A percentile compares a stretch with the other conserved stretches of the same genome.
These are phyloP conservation scores for Malurus melanocephalus DNA, from an alignment of 2,113 vertebrate species.

Conservation along the genomic window DNA sequence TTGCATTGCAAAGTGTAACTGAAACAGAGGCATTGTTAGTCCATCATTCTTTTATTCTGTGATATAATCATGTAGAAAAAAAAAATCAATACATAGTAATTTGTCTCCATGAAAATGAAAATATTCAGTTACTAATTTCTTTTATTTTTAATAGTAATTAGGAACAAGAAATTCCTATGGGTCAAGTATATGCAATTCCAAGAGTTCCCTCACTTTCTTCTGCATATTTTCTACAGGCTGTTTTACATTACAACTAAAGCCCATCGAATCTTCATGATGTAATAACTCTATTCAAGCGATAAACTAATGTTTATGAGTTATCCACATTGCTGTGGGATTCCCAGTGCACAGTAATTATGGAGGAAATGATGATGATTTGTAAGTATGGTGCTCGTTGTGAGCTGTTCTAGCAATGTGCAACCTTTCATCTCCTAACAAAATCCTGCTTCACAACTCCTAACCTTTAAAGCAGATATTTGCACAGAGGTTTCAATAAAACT, in stretches of 20 bases:
- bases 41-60: not conserved
- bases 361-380: not conserved
- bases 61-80: not conserved
- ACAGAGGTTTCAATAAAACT: not conserved
- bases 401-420: fast-evolving
- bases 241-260: not conserved
- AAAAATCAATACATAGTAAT: not conserved
- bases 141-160: not conserved
- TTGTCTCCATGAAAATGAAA: not conserved
- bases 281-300: not conserved
- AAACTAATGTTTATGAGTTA: not conserved
- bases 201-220: not conserved
- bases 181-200: not conserved
- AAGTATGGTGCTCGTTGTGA: not conserved
- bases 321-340: not conserved
- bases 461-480: not conserved
- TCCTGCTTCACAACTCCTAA: not conserved
- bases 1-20: not conserved
- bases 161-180: not conserved
- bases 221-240: not conserved
- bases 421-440: not conserved
- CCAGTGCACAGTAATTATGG: not conserved
- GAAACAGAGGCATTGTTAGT: not conserved
- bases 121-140: not conserved
- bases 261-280: not conserved